Evolutionary conservation across 2,888 invertebrate species (phyloP).

Genomic region (Conistra vaccinii): DNA sequence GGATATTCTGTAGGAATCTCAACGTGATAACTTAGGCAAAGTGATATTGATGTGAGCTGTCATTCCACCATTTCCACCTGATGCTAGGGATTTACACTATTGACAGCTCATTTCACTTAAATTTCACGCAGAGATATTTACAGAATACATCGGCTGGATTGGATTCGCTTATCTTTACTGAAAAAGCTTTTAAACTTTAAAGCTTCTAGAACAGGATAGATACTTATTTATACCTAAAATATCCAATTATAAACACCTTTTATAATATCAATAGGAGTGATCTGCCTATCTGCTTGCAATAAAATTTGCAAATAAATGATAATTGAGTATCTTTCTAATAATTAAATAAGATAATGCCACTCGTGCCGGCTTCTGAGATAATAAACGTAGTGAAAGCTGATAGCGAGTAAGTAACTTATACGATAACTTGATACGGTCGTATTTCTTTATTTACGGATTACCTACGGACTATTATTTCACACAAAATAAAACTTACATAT

Average conservation of each 20-base stretch:
- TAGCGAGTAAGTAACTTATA: not conserved
- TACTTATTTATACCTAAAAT: not conserved
- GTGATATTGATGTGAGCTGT: too few relatives aligned
- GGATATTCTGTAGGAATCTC: too few relatives aligned
- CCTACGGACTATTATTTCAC: not conserved
- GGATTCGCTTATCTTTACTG: not conserved
- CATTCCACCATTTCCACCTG: too few relatives aligned
- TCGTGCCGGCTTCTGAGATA: conserved; percentile 20
- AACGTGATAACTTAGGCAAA: too few relatives aligned
- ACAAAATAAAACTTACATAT: not conserved
- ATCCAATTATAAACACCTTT: conserved; percentile 32
- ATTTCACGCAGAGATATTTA: too few relatives aligned
- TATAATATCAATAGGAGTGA: conserved; percentile 5
- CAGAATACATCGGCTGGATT: not conserved
- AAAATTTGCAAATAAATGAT: conserved; percentile 38
- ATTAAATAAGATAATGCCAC: conserved; percentile 30
- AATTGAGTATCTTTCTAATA: conserved; percentile 35
- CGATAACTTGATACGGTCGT: not conserved
- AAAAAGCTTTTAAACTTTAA: not conserved
- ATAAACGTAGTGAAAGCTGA: conserved; percentile 19
- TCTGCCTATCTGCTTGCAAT: conserved; percentile 26
- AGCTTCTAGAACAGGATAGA: not conserved
- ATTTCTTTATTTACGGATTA: not conserved
- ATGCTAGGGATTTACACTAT: too few relatives aligned
- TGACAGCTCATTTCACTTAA: too few relatives aligned